Evolutionary conservation across 2,797 vertebrate species (phyloP).

Genomic region (Loris lydekkerianus): DNA sequence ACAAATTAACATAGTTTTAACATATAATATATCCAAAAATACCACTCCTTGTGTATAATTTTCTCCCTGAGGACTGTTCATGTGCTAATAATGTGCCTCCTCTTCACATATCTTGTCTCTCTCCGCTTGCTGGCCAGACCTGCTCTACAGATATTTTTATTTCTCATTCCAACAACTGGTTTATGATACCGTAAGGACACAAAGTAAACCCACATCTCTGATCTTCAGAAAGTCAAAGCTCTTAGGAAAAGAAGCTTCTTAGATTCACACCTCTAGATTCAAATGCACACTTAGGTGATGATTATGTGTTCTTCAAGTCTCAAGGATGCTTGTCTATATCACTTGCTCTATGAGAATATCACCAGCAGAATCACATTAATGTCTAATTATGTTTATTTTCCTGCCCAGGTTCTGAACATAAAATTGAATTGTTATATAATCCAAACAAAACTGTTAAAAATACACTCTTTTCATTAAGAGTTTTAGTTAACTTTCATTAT

Average conservation of each 20-base stretch:
- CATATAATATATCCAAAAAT: not conserved
- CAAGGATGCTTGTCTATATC: not conserved
- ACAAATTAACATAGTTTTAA: not conserved
- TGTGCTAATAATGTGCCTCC: no score
- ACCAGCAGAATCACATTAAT: constrained; percentile 14
- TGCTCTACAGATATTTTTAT: not conserved
- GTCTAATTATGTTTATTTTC: constrained; percentile 47
- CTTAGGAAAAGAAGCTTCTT: not conserved
- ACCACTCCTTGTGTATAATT: not conserved
- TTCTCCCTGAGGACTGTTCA: not conserved
- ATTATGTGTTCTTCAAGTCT: not conserved
- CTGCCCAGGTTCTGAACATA: not conserved
- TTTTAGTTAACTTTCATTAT: constrained; percentile 9
- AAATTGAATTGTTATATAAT: constrained; percentile 50
- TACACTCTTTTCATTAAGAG: not conserved
- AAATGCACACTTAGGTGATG: not conserved
- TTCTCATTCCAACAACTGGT: not conserved
- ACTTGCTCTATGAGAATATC: not conserved
- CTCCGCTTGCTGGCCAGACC: not conserved
- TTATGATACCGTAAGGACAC: no score
- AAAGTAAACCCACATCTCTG: not conserved
- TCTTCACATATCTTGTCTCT: not conserved
- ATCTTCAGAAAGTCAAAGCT: constrained; percentile 7
- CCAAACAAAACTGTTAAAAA: not conserved
- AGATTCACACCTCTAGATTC: not conserved